Percentiles rank a stretch among this genome's conserved stretches.
Evolutionary conservation across 2,797 vertebrate genomes (phyloP).

Genomic region (Schizopygopsis malacanthus): DNA sequence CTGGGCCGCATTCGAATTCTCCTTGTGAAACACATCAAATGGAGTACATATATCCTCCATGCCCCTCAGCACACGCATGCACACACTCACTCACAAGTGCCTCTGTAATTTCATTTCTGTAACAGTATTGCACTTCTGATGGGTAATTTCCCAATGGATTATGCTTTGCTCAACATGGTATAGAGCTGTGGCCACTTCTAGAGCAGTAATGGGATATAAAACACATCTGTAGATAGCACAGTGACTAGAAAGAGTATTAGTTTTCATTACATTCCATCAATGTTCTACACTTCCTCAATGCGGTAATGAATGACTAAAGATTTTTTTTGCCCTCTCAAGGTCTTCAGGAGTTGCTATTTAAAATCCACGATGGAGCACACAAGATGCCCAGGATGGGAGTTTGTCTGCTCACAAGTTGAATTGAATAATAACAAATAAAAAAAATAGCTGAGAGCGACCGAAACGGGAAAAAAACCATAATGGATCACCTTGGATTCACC

Average conservation of each 20-base stretch:
- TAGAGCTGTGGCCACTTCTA: conserved; percentile 76
- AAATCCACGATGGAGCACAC: conserved; percentile 58
- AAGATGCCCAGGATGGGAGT: conserved; percentile 28
- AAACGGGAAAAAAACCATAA: conserved; percentile 32
- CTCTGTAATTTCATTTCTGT: conserved; percentile 83
- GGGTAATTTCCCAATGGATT: conserved; percentile 84
- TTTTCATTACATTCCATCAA: conserved; percentile 78
- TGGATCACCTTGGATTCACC: conserved; percentile 72
- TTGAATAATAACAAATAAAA: conserved; percentile 43
- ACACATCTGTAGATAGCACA: conserved; percentile 75
- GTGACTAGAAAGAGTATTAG: conserved; percentile 74
- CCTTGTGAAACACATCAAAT: conserved; percentile 75
- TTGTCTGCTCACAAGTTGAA: conserved; percentile 50
- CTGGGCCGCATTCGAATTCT: conserved; percentile 42
- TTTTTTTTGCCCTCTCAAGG: conserved; percentile 74
- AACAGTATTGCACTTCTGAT: conserved; percentile 82
- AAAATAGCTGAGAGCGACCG: conserved; percentile 12
- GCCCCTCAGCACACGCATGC: conserved; percentile 65
- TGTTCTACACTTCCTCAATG: conserved; percentile 63
- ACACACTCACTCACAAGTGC: conserved; percentile 78
- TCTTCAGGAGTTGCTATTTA: conserved; percentile 67
- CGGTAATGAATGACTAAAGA: conserved; percentile 76
- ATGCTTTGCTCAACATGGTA: conserved; percentile 79
- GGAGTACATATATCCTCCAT: conserved; percentile 71
- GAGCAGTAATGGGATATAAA: conserved; percentile 80